Conservation (phyloP, 2,797 vertebrate genomes). For the Xiphorhynchus erythropygius region DNA sequence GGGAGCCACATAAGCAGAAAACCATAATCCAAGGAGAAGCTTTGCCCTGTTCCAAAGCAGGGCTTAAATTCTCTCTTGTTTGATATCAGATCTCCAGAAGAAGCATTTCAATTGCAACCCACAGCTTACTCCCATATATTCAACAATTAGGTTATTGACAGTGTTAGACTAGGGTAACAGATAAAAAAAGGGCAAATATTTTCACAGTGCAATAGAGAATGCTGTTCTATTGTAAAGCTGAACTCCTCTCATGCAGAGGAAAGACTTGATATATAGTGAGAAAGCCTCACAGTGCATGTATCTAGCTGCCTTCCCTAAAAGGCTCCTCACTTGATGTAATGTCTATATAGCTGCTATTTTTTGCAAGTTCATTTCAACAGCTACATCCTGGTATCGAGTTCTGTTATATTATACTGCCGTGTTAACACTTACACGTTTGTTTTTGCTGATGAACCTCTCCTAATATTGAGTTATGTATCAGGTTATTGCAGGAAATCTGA, state of each 20-base stretch:
- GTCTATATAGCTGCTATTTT: slow-evolving; percentile 36
- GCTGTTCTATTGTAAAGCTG: neutral
- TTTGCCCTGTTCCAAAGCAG: neutral
- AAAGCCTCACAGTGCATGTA: neutral
- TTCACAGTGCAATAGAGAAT: neutral
- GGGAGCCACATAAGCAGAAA: neutral
- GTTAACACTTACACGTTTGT: slow-evolving; percentile 16
- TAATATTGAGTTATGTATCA: slow-evolving; percentile 58
- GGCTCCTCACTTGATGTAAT: slow-evolving; percentile 26
- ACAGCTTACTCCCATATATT: slow-evolving; percentile 41
- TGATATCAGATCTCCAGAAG: slow-evolving; percentile 31
- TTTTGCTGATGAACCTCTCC: slow-evolving; percentile 50
- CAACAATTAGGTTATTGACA: slow-evolving; percentile 27
- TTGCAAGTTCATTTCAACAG: slow-evolving; percentile 38
- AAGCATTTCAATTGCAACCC: slow-evolving; percentile 14
- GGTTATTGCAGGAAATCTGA: slow-evolving; percentile 59
- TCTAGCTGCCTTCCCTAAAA: slow-evolving; percentile 38
- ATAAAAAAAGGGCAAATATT: slow-evolving; percentile 50
- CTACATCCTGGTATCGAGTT: slow-evolving; percentile 49
- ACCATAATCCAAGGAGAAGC: neutral
- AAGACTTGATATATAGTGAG: neutral
- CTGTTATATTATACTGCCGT: slow-evolving; percentile 24
- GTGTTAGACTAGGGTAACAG: neutral
- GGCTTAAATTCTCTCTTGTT: neutral
- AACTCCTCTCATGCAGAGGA: neutral